Evolutionary conservation across 2,888 invertebrate genomes (phyloP).

Genomic region (Lobophora halterata): DNA sequence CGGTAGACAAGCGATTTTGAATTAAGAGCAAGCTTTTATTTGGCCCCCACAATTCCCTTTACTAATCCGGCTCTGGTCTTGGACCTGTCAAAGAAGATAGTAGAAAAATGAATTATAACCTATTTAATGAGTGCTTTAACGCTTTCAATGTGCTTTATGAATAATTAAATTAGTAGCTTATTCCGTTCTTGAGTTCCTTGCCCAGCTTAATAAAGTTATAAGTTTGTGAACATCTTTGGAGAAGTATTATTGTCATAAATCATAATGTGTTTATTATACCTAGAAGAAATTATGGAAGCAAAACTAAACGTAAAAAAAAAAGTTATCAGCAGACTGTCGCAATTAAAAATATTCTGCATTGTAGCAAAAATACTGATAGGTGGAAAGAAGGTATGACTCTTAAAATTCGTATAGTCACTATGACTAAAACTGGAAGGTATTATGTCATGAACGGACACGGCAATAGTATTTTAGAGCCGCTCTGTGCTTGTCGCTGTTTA

Average conservation of each 20-base stretch:
- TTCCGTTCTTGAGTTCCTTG: constrained; percentile 72
- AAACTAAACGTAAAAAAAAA: background rate
- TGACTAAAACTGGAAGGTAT: too few relatives aligned
- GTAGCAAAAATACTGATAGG: too few relatives aligned
- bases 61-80: constrained; percentile 38
- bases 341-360: too few relatives aligned
- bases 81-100: constrained; percentile 73
- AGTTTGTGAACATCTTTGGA: constrained; percentile 62
- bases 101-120: constrained; percentile 71
- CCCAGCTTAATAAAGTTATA: constrained; percentile 68
- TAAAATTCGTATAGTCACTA: too few relatives aligned
- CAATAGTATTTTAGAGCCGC: too few relatives aligned
- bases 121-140: constrained; percentile 77
- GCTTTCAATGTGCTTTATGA: constrained; percentile 80
- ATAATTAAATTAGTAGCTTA: constrained; percentile 79
- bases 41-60: too few relatives aligned
- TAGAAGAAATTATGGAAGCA: background rate
- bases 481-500: too few relatives aligned
- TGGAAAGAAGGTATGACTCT: too few relatives aligned
- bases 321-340: too few relatives aligned
- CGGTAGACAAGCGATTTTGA: too few relatives aligned
- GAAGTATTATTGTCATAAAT: constrained; percentile 48
- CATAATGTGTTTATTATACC: constrained; percentile 27
- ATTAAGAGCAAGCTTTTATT: too few relatives aligned
- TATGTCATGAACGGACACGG: too few relatives aligned